Evolutionary conservation across 2,113 vertebrate species (phyloP).

Genomic region (Oceanites oceanicus): DNA sequence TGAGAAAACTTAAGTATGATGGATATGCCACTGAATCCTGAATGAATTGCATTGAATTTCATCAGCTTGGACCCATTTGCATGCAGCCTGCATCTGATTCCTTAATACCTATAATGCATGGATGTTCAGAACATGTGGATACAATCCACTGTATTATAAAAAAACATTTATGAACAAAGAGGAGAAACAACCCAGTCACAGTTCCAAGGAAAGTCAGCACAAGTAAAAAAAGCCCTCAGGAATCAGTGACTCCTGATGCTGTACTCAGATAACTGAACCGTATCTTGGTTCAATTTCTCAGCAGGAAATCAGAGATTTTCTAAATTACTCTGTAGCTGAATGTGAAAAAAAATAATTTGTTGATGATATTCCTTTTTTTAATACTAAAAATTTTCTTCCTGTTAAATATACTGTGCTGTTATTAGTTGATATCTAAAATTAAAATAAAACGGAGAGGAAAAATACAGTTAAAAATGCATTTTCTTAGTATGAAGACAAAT

Average conservation of each 20-base stretch:
- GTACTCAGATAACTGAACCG: neutral
- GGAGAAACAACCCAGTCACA: neutral
- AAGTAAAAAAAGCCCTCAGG: neutral
- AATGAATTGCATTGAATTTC: neutral
- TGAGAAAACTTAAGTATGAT: neutral
- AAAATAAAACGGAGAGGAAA: neutral
- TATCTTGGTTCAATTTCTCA: neutral
- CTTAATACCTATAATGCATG: neutral
- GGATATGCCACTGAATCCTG: neutral
- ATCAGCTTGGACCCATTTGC: neutral
- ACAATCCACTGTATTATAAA: neutral
- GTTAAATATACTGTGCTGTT: neutral
- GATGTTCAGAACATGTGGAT: slow-evolving; percentile 14
- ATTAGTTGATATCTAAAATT: neutral
- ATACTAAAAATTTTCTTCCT: neutral
- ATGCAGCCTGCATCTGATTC: neutral
- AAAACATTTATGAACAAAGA: neutral
- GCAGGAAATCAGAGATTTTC: neutral
- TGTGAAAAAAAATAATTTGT: neutral
- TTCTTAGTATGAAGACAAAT: neutral
- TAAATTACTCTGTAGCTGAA: neutral
- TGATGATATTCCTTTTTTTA: neutral
- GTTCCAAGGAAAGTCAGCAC: neutral
- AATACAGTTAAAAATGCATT: neutral
- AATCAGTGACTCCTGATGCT: neutral